phyloP scores from a whole-genome alignment of 2,797 vertebrate genomes.

The Ctenosaura bakeri region DNA sequence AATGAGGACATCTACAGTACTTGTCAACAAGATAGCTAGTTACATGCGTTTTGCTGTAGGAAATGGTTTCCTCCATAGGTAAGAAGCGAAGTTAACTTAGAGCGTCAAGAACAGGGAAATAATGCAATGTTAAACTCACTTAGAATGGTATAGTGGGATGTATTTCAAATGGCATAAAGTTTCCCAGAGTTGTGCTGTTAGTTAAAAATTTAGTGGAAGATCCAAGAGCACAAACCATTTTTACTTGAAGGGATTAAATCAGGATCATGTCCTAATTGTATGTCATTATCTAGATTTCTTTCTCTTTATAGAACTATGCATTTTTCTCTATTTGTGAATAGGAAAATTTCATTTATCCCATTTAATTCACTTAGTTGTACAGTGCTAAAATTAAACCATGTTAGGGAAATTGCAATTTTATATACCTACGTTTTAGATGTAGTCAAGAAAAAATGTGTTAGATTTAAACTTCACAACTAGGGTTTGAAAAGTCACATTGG shows the following conservation, averaged over 20 bases:
- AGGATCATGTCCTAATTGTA: not conserved
- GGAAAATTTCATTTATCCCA: not conserved
- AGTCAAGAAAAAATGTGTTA: not conserved
- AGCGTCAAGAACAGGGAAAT: not conserved
- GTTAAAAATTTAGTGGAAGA: not conserved
- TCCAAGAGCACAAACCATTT: not conserved
- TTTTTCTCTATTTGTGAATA: not conserved
- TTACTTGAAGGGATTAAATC: not conserved
- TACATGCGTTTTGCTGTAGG: slow-evolving; percentile 4
- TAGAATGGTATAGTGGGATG: not conserved
- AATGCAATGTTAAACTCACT: not conserved
- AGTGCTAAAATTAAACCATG: not conserved
- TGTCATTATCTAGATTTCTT: not conserved
- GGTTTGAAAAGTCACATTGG: not conserved
- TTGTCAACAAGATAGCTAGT: slow-evolving; percentile 29
- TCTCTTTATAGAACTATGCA: not conserved
- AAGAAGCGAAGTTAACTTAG: not conserved
- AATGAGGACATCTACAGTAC: not conserved
- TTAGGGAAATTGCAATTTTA: not conserved
- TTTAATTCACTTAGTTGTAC: not conserved
- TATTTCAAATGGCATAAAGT: not conserved
- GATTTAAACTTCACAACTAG: not conserved
- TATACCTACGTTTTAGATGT: not conserved
- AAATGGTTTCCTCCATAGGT: not conserved
- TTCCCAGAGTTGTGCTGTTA: not conserved